phyloP scores from a whole-genome alignment of 1,140 invertebrate species.

The Caenorhabditis inopinata region DNA sequence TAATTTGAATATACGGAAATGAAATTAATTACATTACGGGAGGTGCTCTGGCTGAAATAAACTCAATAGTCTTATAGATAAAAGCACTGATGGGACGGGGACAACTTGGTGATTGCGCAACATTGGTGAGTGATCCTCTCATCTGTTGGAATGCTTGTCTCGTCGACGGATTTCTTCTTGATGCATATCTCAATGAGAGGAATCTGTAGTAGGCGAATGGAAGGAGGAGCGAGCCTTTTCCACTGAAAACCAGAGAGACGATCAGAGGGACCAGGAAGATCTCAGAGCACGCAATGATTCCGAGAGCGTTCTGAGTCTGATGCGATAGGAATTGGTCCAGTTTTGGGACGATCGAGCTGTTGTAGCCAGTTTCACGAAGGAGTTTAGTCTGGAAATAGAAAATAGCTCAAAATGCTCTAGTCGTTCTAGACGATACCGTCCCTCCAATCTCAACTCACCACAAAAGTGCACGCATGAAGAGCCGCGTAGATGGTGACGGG shows the following conservation, averaged over 20 bases:
- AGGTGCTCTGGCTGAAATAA: constrained; percentile 38
- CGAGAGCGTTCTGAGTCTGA: constrained; percentile 82
- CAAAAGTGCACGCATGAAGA: constrained; percentile 73
- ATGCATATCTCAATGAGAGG: constrained; percentile 81
- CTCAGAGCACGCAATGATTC: constrained; percentile 83
- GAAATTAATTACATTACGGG: not conserved
- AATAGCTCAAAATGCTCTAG: not conserved
- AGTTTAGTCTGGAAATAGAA: constrained; percentile 39
- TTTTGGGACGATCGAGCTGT: not conserved
- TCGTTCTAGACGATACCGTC: no score
- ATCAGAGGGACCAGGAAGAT: constrained; percentile 85
- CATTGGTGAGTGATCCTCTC: constrained; percentile 41
- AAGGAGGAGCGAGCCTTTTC: constrained; percentile 79
- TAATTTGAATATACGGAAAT: not conserved
- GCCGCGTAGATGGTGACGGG: constrained; percentile 43
- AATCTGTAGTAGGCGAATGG: constrained; percentile 94
- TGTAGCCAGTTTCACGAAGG: constrained; percentile 40
- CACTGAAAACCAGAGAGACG: constrained; percentile 80
- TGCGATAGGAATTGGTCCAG: constrained; percentile 75
- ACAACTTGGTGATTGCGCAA: constrained; percentile 5
- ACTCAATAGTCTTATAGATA: constrained; percentile 20
- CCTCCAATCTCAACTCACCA: no score
- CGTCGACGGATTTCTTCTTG: constrained; percentile 89
- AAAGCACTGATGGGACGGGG: not conserved
- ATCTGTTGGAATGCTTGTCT: constrained; percentile 50